Evolutionary conservation across 2,797 vertebrate species (phyloP), one percentile per base, ranked within the genome.

Genomic region (Moxostoma hubbsi): DNA sequence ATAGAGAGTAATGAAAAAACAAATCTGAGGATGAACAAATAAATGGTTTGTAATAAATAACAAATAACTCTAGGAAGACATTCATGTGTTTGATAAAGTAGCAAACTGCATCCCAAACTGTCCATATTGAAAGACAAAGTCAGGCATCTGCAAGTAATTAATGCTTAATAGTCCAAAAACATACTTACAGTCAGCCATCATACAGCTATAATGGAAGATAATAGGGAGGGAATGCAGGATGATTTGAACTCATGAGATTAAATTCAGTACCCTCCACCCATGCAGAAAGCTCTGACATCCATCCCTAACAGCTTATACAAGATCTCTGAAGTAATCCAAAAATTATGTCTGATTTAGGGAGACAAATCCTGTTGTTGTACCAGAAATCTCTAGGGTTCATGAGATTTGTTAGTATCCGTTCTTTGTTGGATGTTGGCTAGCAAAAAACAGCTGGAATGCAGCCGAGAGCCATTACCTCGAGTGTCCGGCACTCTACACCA

Each of bases 361-460:
- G 12, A 64, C 62, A 64, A 4, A 64, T 64, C 62, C 62, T n/a
- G 12, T 64, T 15, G 62, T 46, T 64, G 13, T 15, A 86, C 67
- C 7, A 59, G 47, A 86, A 82, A 76, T 77, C 81, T 65, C 64
- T 54, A 55, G 24, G 15, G 45, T 65, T 65, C 50, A 49, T 81
- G 72, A 73, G 47, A 72, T 18, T 13, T 36, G 24, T 36, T 36
- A 36, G 24, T 4, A 36, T 36, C 24, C 3, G 24, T 36, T 2
- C 24, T 36, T 54, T 12, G 46, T 11, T 10, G 7, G 36, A 68
- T 51, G 66, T 59, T 5, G 24, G 24, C 24, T 2, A 36, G 12
- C 66, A 73, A 82, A 84, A 83, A 50, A 81, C 64, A 57, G 54
- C 16, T 73, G 47, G 7, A 81, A 68, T 74, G 68, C 81, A 87